These are phyloP conservation scores for Percina caprodes DNA, from an alignment of 2,113 vertebrate genomes.

Conservation along the genomic window DNA sequence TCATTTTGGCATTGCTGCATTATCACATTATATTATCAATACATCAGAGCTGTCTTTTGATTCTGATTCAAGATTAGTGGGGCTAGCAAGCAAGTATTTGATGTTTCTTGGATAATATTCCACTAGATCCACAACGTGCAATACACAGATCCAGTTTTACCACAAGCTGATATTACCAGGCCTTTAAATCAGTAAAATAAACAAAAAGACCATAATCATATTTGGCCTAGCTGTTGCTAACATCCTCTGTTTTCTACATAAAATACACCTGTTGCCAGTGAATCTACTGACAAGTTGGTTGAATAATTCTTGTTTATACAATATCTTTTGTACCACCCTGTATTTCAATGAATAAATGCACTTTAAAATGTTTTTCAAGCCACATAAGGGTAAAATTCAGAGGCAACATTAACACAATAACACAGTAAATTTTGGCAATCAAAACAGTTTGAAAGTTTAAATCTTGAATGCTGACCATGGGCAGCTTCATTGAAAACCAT, in stretches of 20 bases:
- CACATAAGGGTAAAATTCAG: constrained; percentile 11
- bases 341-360: constrained; percentile 22
- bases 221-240: background rate
- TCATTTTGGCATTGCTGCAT: background rate
- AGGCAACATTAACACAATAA: constrained; percentile 41
- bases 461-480: constrained; percentile 26
- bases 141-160: background rate
- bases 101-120: background rate
- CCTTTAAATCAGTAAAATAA: background rate
- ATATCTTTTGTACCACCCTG: background rate
- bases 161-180: background rate
- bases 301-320: background rate
- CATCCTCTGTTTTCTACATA: background rate
- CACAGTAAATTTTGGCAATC: constrained; percentile 22
- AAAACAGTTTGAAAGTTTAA: constrained; percentile 32
- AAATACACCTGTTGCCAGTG: background rate
- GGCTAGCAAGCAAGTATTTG: background rate
- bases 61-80: background rate
- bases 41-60: background rate
- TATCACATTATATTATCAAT: background rate
- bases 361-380: constrained; percentile 14
- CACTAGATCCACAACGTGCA: background rate
- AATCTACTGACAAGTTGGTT: background rate
- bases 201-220: background rate
- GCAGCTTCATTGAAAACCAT: constrained; percentile 44